Conservation (phyloP, 2,797 vertebrate genomes). For the Syngnathus acus region DNA sequence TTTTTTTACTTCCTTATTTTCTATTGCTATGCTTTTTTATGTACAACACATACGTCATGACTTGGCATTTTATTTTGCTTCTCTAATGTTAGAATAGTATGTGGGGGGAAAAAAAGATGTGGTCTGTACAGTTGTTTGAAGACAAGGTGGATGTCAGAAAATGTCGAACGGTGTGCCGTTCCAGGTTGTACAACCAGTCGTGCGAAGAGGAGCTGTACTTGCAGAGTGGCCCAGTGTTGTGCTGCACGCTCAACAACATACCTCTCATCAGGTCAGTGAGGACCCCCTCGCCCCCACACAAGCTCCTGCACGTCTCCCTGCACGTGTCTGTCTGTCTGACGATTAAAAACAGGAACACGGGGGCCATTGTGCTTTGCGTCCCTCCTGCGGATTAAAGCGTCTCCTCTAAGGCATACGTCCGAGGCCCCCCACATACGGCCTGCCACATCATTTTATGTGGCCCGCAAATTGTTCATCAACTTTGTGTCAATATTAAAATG, state of each 20-base stretch:
- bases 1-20: not conserved
- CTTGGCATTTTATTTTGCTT: no score
- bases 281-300: not conserved
- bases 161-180: conserved; percentile 10
- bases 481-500: no score
- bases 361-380: conserved; percentile 45
- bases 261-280: conserved; percentile 80
- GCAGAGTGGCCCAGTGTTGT: conserved; percentile 67
- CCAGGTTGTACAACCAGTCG: conserved; percentile 82
- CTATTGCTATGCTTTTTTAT: no score
- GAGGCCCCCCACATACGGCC: no score
- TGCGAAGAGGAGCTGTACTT: conserved; percentile 69
- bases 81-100: no score
- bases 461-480: no score
- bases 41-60: not conserved
- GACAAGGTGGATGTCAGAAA: not conserved
- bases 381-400: conserved; percentile 35
- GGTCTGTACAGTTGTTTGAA: not conserved
- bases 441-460: no score
- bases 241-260: conserved; percentile 80
- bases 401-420: no score
- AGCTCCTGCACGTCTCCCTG: conserved; percentile 3
- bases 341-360: conserved; percentile 49
- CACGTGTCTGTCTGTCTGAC: conserved; percentile 12
- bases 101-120: no score